phyloP scores from a whole-genome alignment of 2,888 invertebrate species.

The Eupithecia tripunctaria region DNA sequence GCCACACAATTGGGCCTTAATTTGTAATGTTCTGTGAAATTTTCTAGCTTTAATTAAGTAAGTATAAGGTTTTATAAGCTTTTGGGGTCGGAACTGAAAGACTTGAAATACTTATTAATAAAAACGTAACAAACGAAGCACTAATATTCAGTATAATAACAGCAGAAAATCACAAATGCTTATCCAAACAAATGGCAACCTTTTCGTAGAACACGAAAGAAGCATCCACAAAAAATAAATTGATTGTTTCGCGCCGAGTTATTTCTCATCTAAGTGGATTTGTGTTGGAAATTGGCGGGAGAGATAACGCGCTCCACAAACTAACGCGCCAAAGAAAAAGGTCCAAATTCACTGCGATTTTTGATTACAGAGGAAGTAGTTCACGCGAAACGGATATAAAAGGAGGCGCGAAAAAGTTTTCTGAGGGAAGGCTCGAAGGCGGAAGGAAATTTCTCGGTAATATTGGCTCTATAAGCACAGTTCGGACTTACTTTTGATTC shows the following conservation, averaged over 20 bases:
- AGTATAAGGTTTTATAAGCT: background rate
- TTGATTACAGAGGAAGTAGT: slow-evolving; percentile 52
- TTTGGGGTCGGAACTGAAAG: background rate
- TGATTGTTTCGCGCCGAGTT: slow-evolving; percentile 42
- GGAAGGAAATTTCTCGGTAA: slow-evolving; percentile 15
- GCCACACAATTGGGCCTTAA: background rate
- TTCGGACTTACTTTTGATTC: slow-evolving; percentile 9
- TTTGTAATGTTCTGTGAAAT: background rate
- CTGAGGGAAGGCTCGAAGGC: slow-evolving; percentile 16
- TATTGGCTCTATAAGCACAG: slow-evolving; percentile 13
- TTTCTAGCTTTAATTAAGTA: background rate
- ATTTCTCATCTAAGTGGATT: slow-evolving; percentile 46
- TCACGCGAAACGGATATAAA: slow-evolving; percentile 59
- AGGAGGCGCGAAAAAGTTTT: slow-evolving; percentile 43
- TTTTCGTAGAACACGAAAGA: slow-evolving; percentile 32
- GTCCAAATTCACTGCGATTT: slow-evolving; percentile 27
- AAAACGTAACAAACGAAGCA: slow-evolving; percentile 5
- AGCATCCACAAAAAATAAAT: slow-evolving; percentile 37
- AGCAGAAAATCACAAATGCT: slow-evolving; percentile 24
- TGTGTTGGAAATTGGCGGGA: slow-evolving; percentile 43
- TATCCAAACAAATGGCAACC: slow-evolving; percentile 35
- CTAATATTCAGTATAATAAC: background rate
- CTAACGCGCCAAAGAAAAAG: slow-evolving; percentile 39
- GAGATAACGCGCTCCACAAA: slow-evolving; percentile 43
- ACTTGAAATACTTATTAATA: background rate